Conservation (phyloP, 2,113 vertebrate species). For the Chloebia gouldiae region DNA sequence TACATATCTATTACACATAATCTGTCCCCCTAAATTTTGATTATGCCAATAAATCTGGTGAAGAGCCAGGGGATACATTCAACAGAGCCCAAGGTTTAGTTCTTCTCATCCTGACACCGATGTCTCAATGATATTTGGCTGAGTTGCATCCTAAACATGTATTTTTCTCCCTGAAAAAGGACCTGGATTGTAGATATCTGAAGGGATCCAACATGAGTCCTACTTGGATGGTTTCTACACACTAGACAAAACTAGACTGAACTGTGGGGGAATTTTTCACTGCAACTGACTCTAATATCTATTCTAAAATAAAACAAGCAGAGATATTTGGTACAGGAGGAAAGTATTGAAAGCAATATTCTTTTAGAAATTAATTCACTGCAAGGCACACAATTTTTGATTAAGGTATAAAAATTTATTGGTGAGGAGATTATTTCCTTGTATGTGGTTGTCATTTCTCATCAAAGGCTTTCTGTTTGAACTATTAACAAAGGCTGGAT, state of each 20-base stretch:
- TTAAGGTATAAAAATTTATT: not conserved
- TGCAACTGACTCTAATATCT: not conserved
- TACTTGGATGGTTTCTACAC: not conserved
- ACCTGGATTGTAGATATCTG: not conserved
- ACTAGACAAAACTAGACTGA: not conserved
- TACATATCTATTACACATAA: not conserved
- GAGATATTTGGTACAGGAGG: not conserved
- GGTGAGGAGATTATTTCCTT: not conserved
- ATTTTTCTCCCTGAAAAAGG: not conserved
- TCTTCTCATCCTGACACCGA: not conserved
- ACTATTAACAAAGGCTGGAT: not conserved
- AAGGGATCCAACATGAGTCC: not conserved
- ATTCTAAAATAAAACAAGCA: not conserved
- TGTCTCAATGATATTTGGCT: not conserved
- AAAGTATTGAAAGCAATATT: not conserved
- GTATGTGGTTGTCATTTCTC: not conserved
- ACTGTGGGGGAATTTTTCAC: not conserved
- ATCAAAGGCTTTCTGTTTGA: not conserved
- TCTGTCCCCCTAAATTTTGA: not conserved
- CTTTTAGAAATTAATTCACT: not conserved
- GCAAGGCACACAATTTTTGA: not conserved
- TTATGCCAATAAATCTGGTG: not conserved
- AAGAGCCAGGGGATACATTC: not conserved
- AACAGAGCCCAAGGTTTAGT: not conserved
- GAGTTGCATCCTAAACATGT: not conserved